Evolutionary conservation across 2,888 invertebrate species (phyloP).

Genomic region (Chloroclysta siterata): DNA sequence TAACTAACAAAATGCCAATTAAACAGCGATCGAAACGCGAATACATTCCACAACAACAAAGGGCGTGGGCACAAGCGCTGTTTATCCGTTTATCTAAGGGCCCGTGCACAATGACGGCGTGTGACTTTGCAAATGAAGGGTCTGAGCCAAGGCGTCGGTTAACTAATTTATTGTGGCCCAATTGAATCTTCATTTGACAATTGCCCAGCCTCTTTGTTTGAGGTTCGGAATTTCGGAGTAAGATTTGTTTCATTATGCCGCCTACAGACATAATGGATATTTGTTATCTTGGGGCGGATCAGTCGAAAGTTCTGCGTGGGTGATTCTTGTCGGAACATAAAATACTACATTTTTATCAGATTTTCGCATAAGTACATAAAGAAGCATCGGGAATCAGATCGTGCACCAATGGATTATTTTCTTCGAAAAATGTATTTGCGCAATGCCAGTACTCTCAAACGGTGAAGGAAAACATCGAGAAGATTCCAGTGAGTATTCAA

Average conservation of each 20-base stretch:
- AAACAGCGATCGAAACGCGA: conserved; percentile 51
- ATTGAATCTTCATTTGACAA: conserved; percentile 83
- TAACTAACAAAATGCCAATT: conserved; percentile 56
- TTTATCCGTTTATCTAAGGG: conserved; percentile 55
- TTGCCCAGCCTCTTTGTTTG: conserved; percentile 70
- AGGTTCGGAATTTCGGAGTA: conserved; percentile 45
- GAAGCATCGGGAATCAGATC: too few relatives aligned
- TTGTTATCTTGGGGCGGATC: conserved; percentile 22
- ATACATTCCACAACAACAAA: conserved; percentile 66
- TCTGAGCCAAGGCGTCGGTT: conserved; percentile 51
- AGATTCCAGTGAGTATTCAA: too few relatives aligned
- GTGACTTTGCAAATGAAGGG: conserved; percentile 72
- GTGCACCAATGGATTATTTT: too few relatives aligned
- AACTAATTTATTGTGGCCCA: conserved; percentile 70
- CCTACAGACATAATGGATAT: conserved; percentile 20
- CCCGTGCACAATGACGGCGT: conserved; percentile 49
- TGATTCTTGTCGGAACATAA: background rate
- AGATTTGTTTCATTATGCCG: conserved; percentile 51
- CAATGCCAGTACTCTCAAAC: too few relatives aligned
- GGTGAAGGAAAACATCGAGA: too few relatives aligned
- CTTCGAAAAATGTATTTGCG: too few relatives aligned
- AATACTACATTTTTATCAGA: background rate
- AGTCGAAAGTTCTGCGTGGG: conserved; percentile 5
- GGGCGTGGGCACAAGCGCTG: conserved; percentile 41
- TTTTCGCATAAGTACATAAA: too few relatives aligned